Evolutionary conservation across 2,797 vertebrate species (phyloP).

Genomic region (Brachyalestes nurse): DNA sequence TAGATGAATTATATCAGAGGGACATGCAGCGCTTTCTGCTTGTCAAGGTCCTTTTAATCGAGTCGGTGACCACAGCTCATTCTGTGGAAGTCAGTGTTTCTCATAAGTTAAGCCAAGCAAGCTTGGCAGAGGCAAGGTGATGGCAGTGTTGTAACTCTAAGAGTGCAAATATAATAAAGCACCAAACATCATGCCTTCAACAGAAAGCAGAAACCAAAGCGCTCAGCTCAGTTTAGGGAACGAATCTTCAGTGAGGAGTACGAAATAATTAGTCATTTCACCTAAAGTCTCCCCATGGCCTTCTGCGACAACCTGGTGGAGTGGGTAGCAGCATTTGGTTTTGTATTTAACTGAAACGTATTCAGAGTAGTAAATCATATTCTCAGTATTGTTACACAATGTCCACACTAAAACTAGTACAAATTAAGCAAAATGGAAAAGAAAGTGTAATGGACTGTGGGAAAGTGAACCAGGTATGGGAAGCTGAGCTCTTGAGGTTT

Average conservation of each 20-base stretch:
- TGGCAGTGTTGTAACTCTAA: conserved; percentile 25
- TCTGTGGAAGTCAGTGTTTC: neutral
- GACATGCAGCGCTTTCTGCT: neutral
- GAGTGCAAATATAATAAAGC: conserved; percentile 32
- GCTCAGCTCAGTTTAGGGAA: conserved; percentile 2
- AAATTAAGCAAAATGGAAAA: conserved; percentile 36
- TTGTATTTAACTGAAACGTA: conserved; percentile 28
- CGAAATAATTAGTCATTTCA: neutral
- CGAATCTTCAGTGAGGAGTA: neutral
- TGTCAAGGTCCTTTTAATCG: neutral
- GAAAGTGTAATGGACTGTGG: conserved; percentile 41
- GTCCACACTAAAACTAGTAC: conserved; percentile 22
- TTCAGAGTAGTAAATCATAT: conserved; percentile 6
- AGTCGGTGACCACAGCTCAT: neutral
- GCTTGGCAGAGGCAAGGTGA: conserved; percentile 8
- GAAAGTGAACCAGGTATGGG: conserved; percentile 29
- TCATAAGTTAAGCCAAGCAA: neutral
- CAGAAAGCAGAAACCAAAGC: neutral
- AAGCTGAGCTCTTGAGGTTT: conserved; percentile 48
- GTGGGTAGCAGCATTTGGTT: conserved; percentile 39
- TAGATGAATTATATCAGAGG: neutral
- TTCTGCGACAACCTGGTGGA: conserved; percentile 9
- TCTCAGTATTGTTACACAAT: conserved; percentile 36
- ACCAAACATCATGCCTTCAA: conserved; percentile 6
- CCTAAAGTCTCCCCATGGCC: conserved; percentile 16